A percentile compares a stretch with the other conserved stretches of the same genome.
phyloP scores from a whole-genome alignment of 2,113 vertebrate genomes.

The Hoplias malabaricus region DNA sequence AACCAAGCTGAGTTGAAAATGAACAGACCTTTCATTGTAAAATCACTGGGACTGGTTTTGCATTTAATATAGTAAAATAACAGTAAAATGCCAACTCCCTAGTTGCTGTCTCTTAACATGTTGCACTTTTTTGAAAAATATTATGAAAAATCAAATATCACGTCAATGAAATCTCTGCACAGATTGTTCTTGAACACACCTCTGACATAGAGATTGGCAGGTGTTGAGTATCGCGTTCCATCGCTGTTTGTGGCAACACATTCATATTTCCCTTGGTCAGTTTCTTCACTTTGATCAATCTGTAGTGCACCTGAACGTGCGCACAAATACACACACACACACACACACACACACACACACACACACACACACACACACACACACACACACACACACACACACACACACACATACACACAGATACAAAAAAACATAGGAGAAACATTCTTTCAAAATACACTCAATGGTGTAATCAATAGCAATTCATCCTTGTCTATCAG shows the following conservation, averaged over 20 bases:
- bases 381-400: slow-evolving; percentile 7
- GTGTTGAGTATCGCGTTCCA: slow-evolving; percentile 97
- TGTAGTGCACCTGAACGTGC: slow-evolving; percentile 89
- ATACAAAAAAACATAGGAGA: slow-evolving; percentile 4
- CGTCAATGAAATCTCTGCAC: background rate
- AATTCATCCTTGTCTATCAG: background rate
- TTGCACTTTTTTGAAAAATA: too few species aligned
- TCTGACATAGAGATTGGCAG: slow-evolving; percentile 99
- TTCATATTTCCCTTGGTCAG: slow-evolving; percentile 99
- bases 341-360: slow-evolving; percentile 16
- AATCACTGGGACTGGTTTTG: too few species aligned
- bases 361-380: slow-evolving; percentile 18
- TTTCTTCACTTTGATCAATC: slow-evolving; percentile 98
- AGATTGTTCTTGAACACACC: slow-evolving; percentile 68
- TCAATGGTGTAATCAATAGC: background rate
- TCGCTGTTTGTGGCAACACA: slow-evolving; percentile 99
- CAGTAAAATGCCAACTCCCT: too few species aligned
- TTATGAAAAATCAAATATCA: too few species aligned
- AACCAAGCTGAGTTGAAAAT: too few species aligned
- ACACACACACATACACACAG: slow-evolving; percentile 17
- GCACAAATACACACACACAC: slow-evolving; percentile 21
- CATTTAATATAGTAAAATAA: too few species aligned
- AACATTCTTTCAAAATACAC: background rate
- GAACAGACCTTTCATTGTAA: too few species aligned
- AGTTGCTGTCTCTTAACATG: too few species aligned